These are phyloP conservation scores for Gnathonemus echidnorhynchus DNA, from an alignment of 2,113 vertebrate genomes.

Conservation along the genomic window DNA sequence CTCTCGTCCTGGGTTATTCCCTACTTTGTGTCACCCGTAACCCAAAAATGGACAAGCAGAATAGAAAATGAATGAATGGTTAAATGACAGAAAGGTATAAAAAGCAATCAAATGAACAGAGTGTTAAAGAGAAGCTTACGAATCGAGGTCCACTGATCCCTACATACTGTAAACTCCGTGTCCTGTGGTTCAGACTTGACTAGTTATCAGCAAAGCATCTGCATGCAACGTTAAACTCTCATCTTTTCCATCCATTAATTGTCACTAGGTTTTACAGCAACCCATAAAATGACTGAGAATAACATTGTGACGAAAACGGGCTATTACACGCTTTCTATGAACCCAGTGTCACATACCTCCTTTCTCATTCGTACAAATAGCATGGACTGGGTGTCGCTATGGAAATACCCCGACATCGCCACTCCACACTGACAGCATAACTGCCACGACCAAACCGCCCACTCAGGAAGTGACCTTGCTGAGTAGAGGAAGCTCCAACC, in stretches of 20 bases:
- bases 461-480: constrained; percentile 13
- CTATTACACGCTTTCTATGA: not conserved
- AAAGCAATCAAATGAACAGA: not conserved
- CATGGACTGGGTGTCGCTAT: not conserved
- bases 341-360: not conserved
- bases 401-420: not conserved
- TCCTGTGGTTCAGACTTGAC: not conserved
- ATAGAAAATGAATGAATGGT: not conserved
- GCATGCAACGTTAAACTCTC: not conserved
- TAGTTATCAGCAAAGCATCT: not conserved
- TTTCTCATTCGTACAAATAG: not conserved
- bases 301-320: not conserved
- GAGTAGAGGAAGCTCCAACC: not conserved
- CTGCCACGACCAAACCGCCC: not conserved
- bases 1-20: not conserved
- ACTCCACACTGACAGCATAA: not conserved
- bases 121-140: not conserved
- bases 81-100: not conserved
- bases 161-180: not conserved
- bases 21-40: not conserved
- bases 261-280: not conserved
- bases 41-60: not conserved
- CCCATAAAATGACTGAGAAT: not conserved
- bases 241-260: not conserved
- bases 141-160: not conserved